Conservation (phyloP, 1,140 invertebrate genomes). For the Archegozetes longisetosus region DNA sequence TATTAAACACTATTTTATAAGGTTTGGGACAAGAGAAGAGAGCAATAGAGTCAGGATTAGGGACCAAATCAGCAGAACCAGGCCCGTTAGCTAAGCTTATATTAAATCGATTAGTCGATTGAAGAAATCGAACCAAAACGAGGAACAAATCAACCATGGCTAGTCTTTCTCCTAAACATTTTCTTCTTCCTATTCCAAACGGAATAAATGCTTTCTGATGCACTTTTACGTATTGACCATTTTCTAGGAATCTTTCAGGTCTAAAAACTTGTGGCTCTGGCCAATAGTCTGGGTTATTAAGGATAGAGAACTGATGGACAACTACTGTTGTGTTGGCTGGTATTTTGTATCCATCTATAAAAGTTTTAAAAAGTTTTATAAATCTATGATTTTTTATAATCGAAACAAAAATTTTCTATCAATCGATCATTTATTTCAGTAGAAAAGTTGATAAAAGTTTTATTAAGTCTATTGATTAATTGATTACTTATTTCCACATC, state of each 20-base stretch:
- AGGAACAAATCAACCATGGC: not conserved
- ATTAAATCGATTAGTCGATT: not conserved
- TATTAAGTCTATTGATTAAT: too few species aligned
- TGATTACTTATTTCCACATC: not conserved
- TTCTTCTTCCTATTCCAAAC: not conserved
- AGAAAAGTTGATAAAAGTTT: too few species aligned
- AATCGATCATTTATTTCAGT: too few species aligned
- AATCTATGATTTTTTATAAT: not conserved
- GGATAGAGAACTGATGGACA: not conserved
- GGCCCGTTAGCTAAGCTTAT: not conserved
- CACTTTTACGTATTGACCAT: not conserved
- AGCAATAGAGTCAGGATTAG: not conserved
- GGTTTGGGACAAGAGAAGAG: not conserved
- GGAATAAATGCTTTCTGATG: not conserved
- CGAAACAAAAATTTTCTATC: too few species aligned
- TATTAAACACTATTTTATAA: not conserved
- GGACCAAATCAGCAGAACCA: not conserved
- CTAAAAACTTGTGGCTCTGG: not conserved
- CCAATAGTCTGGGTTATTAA: not conserved
- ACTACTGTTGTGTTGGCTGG: not conserved
- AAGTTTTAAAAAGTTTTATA: too few species aligned
- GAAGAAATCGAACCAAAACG: not conserved
- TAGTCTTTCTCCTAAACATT: not conserved
- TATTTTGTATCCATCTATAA: not conserved
- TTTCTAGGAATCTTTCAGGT: slow-evolving; percentile 1